Evolutionary conservation across 2,113 vertebrate genomes (phyloP).

Genomic region (Colius striatus): DNA sequence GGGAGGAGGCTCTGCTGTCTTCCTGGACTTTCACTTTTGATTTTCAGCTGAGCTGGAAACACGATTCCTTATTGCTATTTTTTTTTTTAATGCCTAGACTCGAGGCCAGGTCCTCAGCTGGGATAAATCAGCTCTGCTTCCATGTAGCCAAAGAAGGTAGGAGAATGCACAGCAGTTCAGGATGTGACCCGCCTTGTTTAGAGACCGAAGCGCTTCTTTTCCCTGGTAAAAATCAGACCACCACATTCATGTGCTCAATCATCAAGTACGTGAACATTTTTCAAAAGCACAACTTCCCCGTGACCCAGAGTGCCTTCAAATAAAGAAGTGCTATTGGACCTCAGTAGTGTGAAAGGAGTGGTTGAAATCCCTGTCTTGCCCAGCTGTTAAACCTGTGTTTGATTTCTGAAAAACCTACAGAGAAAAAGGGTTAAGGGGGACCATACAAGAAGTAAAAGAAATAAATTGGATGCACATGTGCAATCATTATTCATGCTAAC

Average conservation of each 20-base stretch:
- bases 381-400: slow-evolving; percentile 67
- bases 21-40: slow-evolving; percentile 63
- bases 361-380: slow-evolving; percentile 46
- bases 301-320: slow-evolving; percentile 46
- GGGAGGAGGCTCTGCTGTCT: background rate
- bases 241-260: background rate
- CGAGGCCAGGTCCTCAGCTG: background rate
- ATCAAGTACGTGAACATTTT: slow-evolving; percentile 55
- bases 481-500: slow-evolving; percentile 74
- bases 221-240: slow-evolving; percentile 2
- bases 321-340: slow-evolving; percentile 29
- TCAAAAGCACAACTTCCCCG: slow-evolving; percentile 47
- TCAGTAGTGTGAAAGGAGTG: background rate
- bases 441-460: slow-evolving; percentile 70
- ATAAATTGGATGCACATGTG: slow-evolving; percentile 77
- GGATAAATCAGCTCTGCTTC: background rate
- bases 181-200: background rate
- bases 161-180: background rate
- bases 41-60: slow-evolving; percentile 35
- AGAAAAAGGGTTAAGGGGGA: slow-evolving; percentile 65
- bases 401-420: slow-evolving; percentile 72
- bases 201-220: background rate
- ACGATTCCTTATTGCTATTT: background rate
- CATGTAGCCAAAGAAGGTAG: background rate
- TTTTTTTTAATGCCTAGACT: background rate